Base-by-base conservation (phyloP, 2,888 invertebrate species). In the Antheraea assamensis region DNA sequence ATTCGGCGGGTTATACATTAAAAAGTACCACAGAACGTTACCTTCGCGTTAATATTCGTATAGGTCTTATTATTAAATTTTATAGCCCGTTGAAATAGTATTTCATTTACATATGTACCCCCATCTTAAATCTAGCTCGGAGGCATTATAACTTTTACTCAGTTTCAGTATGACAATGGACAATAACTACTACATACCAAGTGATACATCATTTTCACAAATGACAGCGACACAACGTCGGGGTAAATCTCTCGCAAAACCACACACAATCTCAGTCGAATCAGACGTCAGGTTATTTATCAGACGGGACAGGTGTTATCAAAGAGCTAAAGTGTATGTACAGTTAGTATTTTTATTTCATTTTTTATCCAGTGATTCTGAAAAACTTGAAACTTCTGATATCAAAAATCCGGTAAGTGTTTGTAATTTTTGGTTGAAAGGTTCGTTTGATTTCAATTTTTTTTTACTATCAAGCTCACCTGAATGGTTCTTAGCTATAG, bases 281-380 rank as follows among this genome's bases (percentile, higher is more conserved):
- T 71, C n/a, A 24, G 58, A 27, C 35, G 68, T 31, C 58, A 58
- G 35, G 35, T 24, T 31, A 71, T 71, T 35, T 58, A 71, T 71
- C 71, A 71, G 35, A 71, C 17, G 35, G 21, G 71, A 55, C 61
- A 71, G 71, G 71, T 58, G 58, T 71, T 71, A 58, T 58, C 71
- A 71, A 71, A 71, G 35, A 55, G 35, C 27, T 71, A 35, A 58
- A 42, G 24, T 71, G 58, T 19, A 21, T 21, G 3, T 35, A 58
- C n/a, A 68, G 5, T 35, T 35, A n/a, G 68, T 21, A 13, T 68
- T 68, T 35, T 1, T 66, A 66, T 31, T 30, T 15, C 4, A 64
- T 31, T 30, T 58, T 58, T 24, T n/a, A n/a, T 24, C 4, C 3
- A 58, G 7, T 42, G 58, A n/a, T n/a, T n/a, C n/a, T n/a, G n/a